Conservation (phyloP, 2,888 invertebrate species). For the Spodoptera exigua region DNA sequence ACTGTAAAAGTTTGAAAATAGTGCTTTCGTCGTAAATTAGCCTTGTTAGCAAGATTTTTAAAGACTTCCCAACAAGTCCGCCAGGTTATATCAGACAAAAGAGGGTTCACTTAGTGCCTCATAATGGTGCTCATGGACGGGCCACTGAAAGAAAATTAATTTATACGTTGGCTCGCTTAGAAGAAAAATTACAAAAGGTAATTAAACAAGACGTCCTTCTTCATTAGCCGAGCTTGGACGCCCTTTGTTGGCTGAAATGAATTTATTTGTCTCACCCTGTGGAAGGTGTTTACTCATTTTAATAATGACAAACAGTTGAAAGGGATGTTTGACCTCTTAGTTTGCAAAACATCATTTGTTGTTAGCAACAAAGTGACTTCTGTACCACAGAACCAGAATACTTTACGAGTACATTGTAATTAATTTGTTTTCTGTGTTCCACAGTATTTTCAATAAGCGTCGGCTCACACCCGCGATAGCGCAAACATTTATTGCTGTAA, state of each 20-base stretch:
- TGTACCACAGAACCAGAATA: background rate
- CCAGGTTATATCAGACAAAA: constrained; percentile 69
- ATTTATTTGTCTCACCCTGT: constrained; percentile 74
- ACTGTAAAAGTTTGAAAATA: constrained; percentile 44
- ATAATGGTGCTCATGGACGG: constrained; percentile 74
- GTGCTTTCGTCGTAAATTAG: constrained; percentile 55
- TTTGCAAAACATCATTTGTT: constrained; percentile 25
- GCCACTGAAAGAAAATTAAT: constrained; percentile 81
- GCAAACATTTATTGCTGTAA: constrained; percentile 34
- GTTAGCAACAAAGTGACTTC: constrained; percentile 11
- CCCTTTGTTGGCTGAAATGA: constrained; percentile 80
- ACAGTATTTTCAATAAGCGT: constrained; percentile 26
- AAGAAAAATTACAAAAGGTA: constrained; percentile 86
- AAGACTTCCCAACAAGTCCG: constrained; percentile 59
- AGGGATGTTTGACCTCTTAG: constrained; percentile 40
- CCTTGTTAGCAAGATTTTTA: constrained; percentile 64
- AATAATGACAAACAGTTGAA: constrained; percentile 53
- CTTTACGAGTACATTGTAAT: background rate
- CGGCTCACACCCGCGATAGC: constrained; percentile 8
- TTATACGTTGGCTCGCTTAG: constrained; percentile 80
- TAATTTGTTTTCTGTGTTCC: constrained; percentile 4
- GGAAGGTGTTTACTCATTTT: constrained; percentile 59
- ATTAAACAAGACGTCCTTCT: constrained; percentile 86
- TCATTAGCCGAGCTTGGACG: constrained; percentile 80
- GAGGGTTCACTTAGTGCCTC: constrained; percentile 73